These are phyloP conservation scores for Meles meles DNA, from an alignment of 2,113 vertebrate genomes.

Conservation along the genomic window DNA sequence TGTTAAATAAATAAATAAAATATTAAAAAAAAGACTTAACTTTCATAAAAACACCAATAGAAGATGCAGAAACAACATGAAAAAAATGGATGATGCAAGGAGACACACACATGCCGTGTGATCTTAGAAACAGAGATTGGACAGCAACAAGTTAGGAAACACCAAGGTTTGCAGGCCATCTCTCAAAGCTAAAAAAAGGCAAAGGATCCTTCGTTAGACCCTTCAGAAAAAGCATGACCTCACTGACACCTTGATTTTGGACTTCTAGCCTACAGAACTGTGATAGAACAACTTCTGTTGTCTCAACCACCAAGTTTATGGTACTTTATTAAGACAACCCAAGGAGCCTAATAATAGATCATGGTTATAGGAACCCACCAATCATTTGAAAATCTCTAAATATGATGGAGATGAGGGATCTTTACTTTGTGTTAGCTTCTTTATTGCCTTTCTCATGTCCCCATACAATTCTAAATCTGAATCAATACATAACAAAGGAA, in stretches of 20 bases:
- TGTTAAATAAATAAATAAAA: too few relatives aligned
- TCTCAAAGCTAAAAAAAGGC: neutral
- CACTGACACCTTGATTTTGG: neutral
- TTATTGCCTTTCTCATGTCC: neutral
- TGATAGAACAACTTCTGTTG: neutral
- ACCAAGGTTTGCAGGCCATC: neutral
- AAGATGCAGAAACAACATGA: neutral
- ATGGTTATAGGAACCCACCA: neutral
- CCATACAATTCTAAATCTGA: neutral
- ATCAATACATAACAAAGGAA: neutral
- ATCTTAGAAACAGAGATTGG: neutral
- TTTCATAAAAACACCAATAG: neutral
- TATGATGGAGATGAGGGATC: neutral
- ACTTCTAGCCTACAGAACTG: neutral
- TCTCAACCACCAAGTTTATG: neutral
- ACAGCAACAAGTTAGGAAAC: neutral
- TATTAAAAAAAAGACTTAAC: neutral
- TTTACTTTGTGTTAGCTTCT: neutral
- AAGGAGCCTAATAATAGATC: neutral
- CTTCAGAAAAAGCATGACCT: rapidly evolving
- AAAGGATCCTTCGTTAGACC: too few relatives aligned
- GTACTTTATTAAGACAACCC: neutral
- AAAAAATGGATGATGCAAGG: neutral
- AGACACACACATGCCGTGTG: neutral
- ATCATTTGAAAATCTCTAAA: neutral